phyloP scores from a whole-genome alignment of 2,113 vertebrate species.

The Grus americana region DNA sequence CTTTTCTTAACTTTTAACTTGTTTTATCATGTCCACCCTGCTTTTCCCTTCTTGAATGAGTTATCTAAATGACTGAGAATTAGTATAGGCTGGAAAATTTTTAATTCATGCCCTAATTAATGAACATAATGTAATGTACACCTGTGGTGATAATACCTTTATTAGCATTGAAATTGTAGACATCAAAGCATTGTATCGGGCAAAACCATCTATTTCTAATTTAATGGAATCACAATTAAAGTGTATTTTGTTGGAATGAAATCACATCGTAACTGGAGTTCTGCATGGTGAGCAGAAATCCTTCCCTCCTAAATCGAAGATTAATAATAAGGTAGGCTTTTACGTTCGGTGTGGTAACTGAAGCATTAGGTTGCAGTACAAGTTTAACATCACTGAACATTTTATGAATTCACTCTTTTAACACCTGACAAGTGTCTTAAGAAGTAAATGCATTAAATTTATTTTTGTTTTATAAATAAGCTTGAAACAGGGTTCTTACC shows the following conservation, averaged over 20 bases:
- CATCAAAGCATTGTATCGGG: slow-evolving; percentile 66
- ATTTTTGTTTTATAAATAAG: slow-evolving; percentile 75
- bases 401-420: slow-evolving; percentile 69
- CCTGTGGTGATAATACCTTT: slow-evolving; percentile 72
- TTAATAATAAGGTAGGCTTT: slow-evolving; percentile 61
- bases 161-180: slow-evolving; percentile 67
- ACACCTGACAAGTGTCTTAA: slow-evolving; percentile 47
- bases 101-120: slow-evolving; percentile 71
- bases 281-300: slow-evolving; percentile 61
- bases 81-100: slow-evolving; percentile 50
- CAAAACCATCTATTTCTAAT: slow-evolving; percentile 70
- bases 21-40: not conserved
- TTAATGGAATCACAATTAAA: slow-evolving; percentile 71
- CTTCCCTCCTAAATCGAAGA: slow-evolving; percentile 64
- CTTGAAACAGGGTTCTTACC: slow-evolving; percentile 48
- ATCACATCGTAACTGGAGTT: slow-evolving; percentile 40
- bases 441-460: slow-evolving; percentile 67
- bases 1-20: not conserved
- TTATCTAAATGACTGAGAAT: slow-evolving; percentile 50
- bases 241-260: slow-evolving; percentile 67
- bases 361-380: slow-evolving; percentile 56
- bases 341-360: slow-evolving; percentile 60
- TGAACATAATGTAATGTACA: slow-evolving; percentile 61
- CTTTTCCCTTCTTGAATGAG: slow-evolving; percentile 1
- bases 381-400: slow-evolving; percentile 55